Base-by-base conservation (phyloP, 1,140 invertebrate genomes). In the Forficula auricularia region DNA sequence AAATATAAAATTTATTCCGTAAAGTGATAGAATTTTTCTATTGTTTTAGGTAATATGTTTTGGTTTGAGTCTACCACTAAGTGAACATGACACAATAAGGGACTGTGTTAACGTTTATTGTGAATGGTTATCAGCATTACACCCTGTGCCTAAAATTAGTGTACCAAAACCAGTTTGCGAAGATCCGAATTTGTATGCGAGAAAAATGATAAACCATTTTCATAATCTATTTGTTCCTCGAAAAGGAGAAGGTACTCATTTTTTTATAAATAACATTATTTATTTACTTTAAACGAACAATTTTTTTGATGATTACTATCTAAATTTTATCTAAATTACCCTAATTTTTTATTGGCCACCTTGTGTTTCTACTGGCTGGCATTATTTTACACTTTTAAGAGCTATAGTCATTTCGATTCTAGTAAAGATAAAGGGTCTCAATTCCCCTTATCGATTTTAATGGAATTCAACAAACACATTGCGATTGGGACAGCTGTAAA, bases 21-120 rank as follows among this genome's bases (percentile, higher is more conserved):
- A n/a, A n/a, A n/a, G n/a, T n/a, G n/a, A n/a, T n/a, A n/a, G n/a
- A n/a, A n/a, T n/a, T n/a, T n/a, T n/a, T 38, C n/a, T 39, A 7
- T 4, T 41, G n/a, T 39, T 53, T 14, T 41, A 75, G 71, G 87
- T 94, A 6, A 77, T 96, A 15, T 87, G 90, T 54, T 92, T 79
- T 66, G 91, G 92, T 0, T 66, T 98, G 1, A 87, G 84, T 22
- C 62, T 98, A 22, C 88, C 89, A 0, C 57, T 96, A 9, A 68
- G 73, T 27, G 89, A 96, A 59, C 86, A 92, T 60, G 90, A 96
- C 50, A 85, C 86, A 1, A 82, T 97, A 32, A 77, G 89, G 48
- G 91, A 96, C 61, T 97, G 91, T 63, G 90, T 96, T 7, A 87
- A 86, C 61, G 80, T 97, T 16, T 97, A 96, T 57, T 96, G 89